Evolutionary conservation across 2,113 vertebrate species (phyloP).

Genomic region (Daphoenositta chrysoptera): DNA sequence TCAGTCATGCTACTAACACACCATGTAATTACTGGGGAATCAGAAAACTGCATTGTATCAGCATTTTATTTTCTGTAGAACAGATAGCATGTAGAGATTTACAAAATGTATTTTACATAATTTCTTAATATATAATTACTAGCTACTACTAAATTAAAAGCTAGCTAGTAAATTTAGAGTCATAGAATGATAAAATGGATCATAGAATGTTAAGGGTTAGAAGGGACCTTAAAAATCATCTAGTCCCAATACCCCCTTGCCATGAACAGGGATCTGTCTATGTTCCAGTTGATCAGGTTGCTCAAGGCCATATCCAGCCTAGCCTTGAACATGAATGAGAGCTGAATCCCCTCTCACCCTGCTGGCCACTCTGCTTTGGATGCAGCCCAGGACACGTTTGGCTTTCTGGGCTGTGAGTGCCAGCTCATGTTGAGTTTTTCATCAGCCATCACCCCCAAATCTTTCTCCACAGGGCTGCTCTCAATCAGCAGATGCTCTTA

Average conservation of each 20-base stretch:
- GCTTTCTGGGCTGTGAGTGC: background rate
- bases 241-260: background rate
- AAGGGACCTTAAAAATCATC: background rate
- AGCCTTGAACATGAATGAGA: fast-evolving
- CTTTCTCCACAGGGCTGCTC: background rate
- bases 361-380: fast-evolving
- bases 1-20: background rate
- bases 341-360: background rate
- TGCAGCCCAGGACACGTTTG: fast-evolving
- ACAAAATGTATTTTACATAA: background rate
- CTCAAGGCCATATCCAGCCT: background rate
- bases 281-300: background rate
- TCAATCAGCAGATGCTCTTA: background rate
- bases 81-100: background rate
- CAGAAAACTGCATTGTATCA: background rate
- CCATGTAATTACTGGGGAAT: background rate
- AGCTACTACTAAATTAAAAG: background rate
- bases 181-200: background rate
- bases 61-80: background rate
- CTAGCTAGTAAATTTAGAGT: background rate
- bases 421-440: background rate
- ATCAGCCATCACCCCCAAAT: background rate
- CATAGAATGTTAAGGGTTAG: background rate
- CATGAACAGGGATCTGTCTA: background rate
- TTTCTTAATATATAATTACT: background rate